These are phyloP conservation scores for Sebastolobus altivelis DNA, from an alignment of 2,797 vertebrate species.

Conservation along the genomic window DNA sequence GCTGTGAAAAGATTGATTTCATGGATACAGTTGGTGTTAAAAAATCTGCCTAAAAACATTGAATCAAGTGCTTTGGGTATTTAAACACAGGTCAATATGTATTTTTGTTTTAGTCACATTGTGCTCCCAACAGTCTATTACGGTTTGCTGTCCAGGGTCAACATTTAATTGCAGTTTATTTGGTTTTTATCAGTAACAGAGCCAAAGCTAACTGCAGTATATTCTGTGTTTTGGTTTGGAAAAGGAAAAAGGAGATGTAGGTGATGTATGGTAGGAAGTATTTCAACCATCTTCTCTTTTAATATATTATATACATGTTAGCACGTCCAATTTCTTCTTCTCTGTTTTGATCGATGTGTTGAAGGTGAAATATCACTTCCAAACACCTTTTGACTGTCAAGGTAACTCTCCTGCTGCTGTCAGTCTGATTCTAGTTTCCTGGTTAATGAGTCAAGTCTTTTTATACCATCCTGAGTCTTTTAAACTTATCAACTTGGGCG, in stretches of 20 bases:
- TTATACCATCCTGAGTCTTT: constrained; percentile 70
- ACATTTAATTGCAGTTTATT: constrained; percentile 25
- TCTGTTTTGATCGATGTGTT: constrained; percentile 32
- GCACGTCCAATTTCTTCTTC: neutral
- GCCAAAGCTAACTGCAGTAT: neutral
- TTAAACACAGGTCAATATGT: constrained; percentile 5
- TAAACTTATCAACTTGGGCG: constrained; percentile 63
- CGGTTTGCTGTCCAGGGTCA: constrained; percentile 13
- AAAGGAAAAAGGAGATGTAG: neutral
- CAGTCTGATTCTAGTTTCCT: constrained; percentile 44
- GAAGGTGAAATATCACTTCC: constrained; percentile 13
- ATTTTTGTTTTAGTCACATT: constrained; percentile 24
- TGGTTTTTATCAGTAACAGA: constrained; percentile 13
- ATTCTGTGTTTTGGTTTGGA: neutral
- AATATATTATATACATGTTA: constrained; percentile 4
- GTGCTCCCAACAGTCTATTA: neutral
- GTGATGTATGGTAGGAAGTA: neutral
- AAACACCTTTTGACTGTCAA: constrained; percentile 29
- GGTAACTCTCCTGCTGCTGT: constrained; percentile 34
- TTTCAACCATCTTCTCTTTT: neutral
- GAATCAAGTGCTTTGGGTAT: neutral
- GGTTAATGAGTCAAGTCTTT: constrained; percentile 59
- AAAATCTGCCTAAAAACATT: neutral
- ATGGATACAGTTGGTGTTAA: neutral
- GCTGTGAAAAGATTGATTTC: neutral